Evolutionary conservation across 2,888 invertebrate genomes (phyloP), one percentile per base, ranked within the genome.

Genomic region (Ennomos quercinarius): DNA sequence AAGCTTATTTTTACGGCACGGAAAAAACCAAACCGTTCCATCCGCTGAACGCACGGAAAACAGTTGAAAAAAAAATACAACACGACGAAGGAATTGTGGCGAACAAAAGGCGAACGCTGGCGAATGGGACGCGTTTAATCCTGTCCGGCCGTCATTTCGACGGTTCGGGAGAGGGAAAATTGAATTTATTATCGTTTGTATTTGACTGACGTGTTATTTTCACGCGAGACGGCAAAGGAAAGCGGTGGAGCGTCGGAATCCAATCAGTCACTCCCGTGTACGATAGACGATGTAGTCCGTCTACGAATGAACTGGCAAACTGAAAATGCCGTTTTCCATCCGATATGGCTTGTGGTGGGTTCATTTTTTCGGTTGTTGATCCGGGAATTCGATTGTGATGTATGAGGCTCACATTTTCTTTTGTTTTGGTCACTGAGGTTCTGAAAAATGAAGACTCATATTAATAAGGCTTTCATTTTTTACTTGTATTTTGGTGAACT

Each of bases 151-250:
- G 87, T 83, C 87, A 84, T 87, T 87, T 81, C 81, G 80, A 77
- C 81, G 78, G 78, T 73, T 77, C 77, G 79, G 77, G 81, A 75
- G 74, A 81, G 84, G 78, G 87, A 88, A 90, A 92, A 91, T 91
- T 91, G 91, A 91, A 92, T 92, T 91, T 92, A 91, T 91, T 89
- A 92, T 90, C 86, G 85, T 83, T 86, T 85, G 86, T 89, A 82
- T 91, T 90, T 91, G 91, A 91, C 84, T 91, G 91, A 91, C 91
- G 87, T 91, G 91, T 90, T 91, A 91, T 91, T 91, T 80, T 91
- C 90, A 89, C 89, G 86, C 90, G 86, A 55, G 43, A 78, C 76
- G 76, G 76, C 78, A 80, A 83, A 87, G 84, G 77, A 86, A 78
- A 80, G 77, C 74, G 73, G 60, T 65, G 72, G 64, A 79, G 77